Evolutionary conservation across 2,888 invertebrate genomes (phyloP), one percentile per base, ranked within the genome.

Genomic region (Melitaea athalia): DNA sequence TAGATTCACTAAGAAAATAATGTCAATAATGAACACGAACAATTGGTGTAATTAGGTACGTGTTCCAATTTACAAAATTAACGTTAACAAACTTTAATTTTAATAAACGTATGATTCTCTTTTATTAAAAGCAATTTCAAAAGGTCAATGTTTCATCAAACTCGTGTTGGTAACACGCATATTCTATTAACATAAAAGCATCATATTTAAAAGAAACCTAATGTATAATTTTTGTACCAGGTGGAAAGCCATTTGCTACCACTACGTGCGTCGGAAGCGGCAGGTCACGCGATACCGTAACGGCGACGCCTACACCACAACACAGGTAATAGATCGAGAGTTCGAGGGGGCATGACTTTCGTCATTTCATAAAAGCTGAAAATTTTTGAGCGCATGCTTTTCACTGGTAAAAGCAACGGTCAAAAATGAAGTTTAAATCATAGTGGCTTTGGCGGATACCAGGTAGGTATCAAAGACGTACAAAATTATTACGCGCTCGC

Each of bases 201-300:
- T 8, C 38, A 15, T 57, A 57, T 57, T 38, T 38, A 42, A 33
- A 11, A 38, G 14, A 14, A 57, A 57, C 8, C 17, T 42, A 24
- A 24, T 31, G 8, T 10, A 66, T 50, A 47, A 17, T 62, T 67
- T 65, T 67, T 67, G 47, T 74, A 81, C 45, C 84, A 94, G 94
- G 94, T 97, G 97, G 97, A 96, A 96, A 82, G 96, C 96, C 57
- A 94, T 96, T 68, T 96, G 96, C 84, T 97, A 97, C 85, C 97
- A 97, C 88, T 97, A 97, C 87, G 95, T 96, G 71, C 86, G 97
- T 50, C 93, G 96, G 73, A 95, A 96, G 79, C 91, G 96, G 67
- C 96, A 96, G 82, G 95, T 96, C 78, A 96, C 96, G 73, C 94
- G 96, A 71, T 96, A 96, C 83, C 93, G 96, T 65, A 96, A 97